These are phyloP conservation scores for Ambastaia sidthimunki DNA, from an alignment of 2,797 vertebrate genomes.

Conservation along the genomic window DNA sequence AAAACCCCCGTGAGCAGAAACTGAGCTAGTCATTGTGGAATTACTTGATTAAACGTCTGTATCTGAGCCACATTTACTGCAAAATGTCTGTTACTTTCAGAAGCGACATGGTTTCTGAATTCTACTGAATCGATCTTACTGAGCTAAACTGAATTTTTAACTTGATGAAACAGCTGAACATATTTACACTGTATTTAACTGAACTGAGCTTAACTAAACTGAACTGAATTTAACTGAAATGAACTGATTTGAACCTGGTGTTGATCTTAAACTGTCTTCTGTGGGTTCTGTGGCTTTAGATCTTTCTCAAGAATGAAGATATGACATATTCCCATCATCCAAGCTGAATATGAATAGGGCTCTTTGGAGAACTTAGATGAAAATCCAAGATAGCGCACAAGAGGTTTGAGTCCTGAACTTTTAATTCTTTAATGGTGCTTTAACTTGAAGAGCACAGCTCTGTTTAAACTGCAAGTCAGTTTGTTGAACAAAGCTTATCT, in stretches of 20 bases:
- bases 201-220: background rate
- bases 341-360: constrained; percentile 29
- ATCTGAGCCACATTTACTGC: background rate
- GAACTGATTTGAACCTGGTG: constrained; percentile 3
- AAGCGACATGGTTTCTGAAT: background rate
- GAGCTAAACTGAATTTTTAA: background rate
- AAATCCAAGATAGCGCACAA: constrained; percentile 41
- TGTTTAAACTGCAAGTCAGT: constrained; percentile 40
- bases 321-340: constrained; percentile 35
- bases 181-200: background rate
- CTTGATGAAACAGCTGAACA: background rate
- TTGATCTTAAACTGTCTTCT: background rate
- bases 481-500: constrained; percentile 52
- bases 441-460: constrained; percentile 27
- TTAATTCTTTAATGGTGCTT: constrained; percentile 18
- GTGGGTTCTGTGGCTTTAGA: background rate
- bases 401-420: constrained; percentile 3
- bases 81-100: constrained; percentile 11
- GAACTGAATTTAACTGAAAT: background rate
- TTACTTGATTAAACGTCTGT: constrained; percentile 14
- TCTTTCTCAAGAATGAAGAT: constrained; percentile 26
- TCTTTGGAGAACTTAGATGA: constrained; percentile 47
- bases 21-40: constrained; percentile 28
- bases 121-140: background rate
- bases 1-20: background rate